These are phyloP conservation scores for Dendropsophus ebraccatus DNA, from an alignment of 2,113 vertebrate genomes.

Conservation along the genomic window DNA sequence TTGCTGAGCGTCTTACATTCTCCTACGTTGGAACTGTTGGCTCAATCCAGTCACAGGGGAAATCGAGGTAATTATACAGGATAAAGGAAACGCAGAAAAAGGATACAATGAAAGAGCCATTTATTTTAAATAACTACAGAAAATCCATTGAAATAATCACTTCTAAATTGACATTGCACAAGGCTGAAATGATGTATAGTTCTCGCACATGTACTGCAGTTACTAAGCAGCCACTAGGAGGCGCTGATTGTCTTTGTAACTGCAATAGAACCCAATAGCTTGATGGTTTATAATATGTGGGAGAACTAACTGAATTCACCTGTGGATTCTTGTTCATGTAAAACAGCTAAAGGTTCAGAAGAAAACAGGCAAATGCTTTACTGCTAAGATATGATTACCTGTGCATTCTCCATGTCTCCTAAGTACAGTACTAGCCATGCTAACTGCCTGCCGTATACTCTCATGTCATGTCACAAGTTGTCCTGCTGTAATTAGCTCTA, in stretches of 20 bases:
- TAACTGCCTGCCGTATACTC: not conserved
- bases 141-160: not conserved
- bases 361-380: not conserved
- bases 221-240: not conserved
- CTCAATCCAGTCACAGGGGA: not conserved
- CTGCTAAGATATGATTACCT: not conserved
- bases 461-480: not conserved
- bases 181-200: not conserved
- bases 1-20: not conserved
- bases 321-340: not conserved
- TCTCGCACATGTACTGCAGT: not conserved
- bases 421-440: not conserved
- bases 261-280: not conserved
- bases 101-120: not conserved
- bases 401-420: not conserved
- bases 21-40: not conserved
- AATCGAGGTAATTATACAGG: not conserved
- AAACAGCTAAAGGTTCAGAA: not conserved
- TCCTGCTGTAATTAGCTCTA: not conserved
- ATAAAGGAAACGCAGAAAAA: not conserved
- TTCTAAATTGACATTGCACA: not conserved
- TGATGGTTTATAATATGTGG: not conserved
- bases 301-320: not conserved
- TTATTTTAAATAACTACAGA: not conserved
- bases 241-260: not conserved